Percentiles rank a stretch among this genome's conserved stretches.
phyloP scores from a whole-genome alignment of 1,140 invertebrate species.

The Drosophila pallidifrons region DNA sequence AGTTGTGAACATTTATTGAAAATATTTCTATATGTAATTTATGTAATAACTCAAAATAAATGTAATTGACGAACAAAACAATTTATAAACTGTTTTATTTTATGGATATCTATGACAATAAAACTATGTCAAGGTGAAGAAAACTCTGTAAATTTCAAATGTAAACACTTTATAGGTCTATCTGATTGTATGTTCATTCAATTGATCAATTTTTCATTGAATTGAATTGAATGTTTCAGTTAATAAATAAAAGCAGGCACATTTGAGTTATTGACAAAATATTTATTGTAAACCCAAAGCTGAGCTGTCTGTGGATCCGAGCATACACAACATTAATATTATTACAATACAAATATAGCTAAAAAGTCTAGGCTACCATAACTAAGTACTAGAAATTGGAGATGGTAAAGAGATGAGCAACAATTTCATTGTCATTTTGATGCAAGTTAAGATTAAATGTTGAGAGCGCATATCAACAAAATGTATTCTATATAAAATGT shows the following conservation, averaged over 20 bases:
- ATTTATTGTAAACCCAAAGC: slow-evolving; percentile 50
- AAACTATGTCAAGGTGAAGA: no score
- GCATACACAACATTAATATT: slow-evolving; percentile 34
- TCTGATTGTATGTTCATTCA: no score
- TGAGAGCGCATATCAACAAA: slow-evolving; percentile 33
- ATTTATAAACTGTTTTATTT: no score
- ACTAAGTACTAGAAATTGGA: slow-evolving; percentile 43
- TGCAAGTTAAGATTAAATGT: slow-evolving; percentile 17
- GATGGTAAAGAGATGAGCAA: slow-evolving; percentile 44
- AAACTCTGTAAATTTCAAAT: no score
- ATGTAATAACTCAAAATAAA: no score
- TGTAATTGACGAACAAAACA: no score
- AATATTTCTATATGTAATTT: no score
- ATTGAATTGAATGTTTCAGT: background rate
- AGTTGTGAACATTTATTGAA: no score
- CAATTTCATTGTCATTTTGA: slow-evolving; percentile 70
- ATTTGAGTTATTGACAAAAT: slow-evolving; percentile 33
- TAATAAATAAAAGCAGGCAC: background rate
- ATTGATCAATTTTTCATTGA: no score
- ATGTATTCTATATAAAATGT: slow-evolving; percentile 17
- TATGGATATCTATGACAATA: no score
- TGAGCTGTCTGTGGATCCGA: slow-evolving; percentile 20
- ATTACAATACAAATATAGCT: slow-evolving; percentile 31
- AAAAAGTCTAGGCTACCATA: slow-evolving; percentile 41
- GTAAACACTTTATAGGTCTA: no score